Evolutionary conservation across 2,113 vertebrate genomes (phyloP).

Genomic region (Elaphurus davidianus): DNA sequence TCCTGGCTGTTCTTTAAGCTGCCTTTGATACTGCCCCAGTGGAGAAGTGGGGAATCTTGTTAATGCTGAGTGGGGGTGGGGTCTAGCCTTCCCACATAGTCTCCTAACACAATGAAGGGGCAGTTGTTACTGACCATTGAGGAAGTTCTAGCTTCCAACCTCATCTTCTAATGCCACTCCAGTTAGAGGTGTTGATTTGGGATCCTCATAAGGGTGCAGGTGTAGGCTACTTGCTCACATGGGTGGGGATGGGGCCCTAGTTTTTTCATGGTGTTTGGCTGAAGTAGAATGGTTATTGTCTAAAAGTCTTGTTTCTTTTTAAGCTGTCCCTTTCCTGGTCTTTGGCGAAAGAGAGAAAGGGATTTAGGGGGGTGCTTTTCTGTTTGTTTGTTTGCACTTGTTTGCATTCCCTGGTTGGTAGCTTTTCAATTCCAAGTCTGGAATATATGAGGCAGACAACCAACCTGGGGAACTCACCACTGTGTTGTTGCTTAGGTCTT

Average conservation of each 20-base stretch:
- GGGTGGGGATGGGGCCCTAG: fast-evolving
- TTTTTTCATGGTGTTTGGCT: neutral
- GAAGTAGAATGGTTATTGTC: neutral
- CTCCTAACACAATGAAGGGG: neutral
- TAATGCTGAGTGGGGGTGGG: neutral
- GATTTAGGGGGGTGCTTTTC: neutral
- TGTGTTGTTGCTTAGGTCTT: neutral
- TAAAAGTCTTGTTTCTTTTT: neutral
- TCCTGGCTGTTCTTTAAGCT: neutral
- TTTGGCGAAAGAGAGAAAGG: neutral
- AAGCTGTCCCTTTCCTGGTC: neutral
- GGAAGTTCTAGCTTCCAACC: neutral
- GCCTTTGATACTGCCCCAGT: neutral
- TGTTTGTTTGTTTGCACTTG: neutral
- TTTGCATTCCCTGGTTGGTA: neutral
- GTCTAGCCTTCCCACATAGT: neutral
- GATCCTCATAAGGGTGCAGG: neutral
- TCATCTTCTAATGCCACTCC: neutral
- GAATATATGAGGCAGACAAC: neutral
- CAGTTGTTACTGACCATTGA: neutral
- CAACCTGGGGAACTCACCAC: neutral
- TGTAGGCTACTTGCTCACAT: neutral
- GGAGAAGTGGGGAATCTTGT: neutral
- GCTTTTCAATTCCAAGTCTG: neutral
- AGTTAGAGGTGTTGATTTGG: neutral